Base-by-base conservation (phyloP, 2,888 invertebrate genomes). In the Nomada ferruginata region DNA sequence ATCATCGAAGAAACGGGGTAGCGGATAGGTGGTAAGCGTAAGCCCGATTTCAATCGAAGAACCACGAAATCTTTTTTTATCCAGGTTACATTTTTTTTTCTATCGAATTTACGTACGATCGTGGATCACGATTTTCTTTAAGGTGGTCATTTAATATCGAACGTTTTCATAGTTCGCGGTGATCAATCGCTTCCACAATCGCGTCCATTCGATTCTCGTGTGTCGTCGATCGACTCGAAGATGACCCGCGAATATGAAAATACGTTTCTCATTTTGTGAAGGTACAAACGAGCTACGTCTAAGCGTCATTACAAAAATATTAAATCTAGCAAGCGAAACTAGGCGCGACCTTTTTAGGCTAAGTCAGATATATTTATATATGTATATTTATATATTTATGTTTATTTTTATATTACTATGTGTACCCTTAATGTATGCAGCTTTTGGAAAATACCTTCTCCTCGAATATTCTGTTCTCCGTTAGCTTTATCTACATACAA, bases 291-390 rank as follows among this genome's bases (percentile, higher is more conserved):
- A 92, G 82, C 91, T 92, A 91, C 86, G 82, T 84, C 91, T 92
- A 92, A 90, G 93, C 93, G 89, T 92, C 89, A 91, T 93, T 93
- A 93, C 93, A 93, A 93, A 93, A 93, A 93, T 93, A 93, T 93
- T 93, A 93, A 93, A 93, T 92, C 93, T 93, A 93, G 90, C 91
- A 93, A 93, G 93, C 93, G 86, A 92, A 92, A 92, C 92, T 92
- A 91, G 90, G 88, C 85, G 80, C 81, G 88, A 87, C 77, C 76
- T 77, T 63, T 74, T 77, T 50, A 73, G 68, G 55, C 63, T 77
- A 61, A 76, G 63, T 78, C 74, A 53, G 53, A 57, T 77, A 74
- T 82, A 81, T 64, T 7, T 77, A 50, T 83, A 50, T 61, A 55
- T 66, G 61, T 64, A 66, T 83, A 66, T 84, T 50, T 75, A 64